Evolutionary conservation across 2,888 invertebrate species (phyloP).

Genomic region (Spilarctia lutea): DNA sequence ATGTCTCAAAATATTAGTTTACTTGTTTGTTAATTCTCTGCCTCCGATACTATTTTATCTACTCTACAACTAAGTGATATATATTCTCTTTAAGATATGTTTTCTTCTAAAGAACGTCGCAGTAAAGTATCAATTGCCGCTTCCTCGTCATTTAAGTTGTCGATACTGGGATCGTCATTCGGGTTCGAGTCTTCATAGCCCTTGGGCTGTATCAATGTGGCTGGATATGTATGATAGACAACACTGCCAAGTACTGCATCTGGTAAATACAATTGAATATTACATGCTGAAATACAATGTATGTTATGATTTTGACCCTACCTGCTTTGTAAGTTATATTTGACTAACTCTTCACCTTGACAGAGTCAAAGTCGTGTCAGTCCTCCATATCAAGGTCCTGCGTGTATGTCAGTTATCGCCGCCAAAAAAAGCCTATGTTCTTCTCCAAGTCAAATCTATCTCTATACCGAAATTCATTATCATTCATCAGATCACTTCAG

Average conservation of each 20-base stretch:
- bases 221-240: slow-evolving; percentile 54
- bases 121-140: slow-evolving; percentile 12
- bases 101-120: not conserved
- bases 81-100: not conserved
- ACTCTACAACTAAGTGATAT: not conserved
- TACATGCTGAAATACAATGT: not conserved
- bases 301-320: not conserved
- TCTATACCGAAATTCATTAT: too few relatives aligned
- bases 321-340: not conserved
- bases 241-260: slow-evolving; percentile 54
- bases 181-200: slow-evolving; percentile 23
- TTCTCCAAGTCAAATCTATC: too few relatives aligned
- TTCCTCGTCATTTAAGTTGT: slow-evolving; percentile 6
- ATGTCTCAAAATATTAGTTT: not conserved
- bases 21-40: not conserved
- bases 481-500: too few relatives aligned
- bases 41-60: not conserved
- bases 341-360: not conserved
- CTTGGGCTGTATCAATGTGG: slow-evolving; percentile 48
- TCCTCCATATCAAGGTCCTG: too few relatives aligned
- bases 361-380: too few relatives aligned
- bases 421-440: too few relatives aligned
- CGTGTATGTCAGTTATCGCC: too few relatives aligned
- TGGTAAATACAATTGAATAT: slow-evolving; percentile 19
- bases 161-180: slow-evolving; percentile 38